phyloP scores from a whole-genome alignment of 2,797 vertebrate genomes.

The Catostomus latipinnis region DNA sequence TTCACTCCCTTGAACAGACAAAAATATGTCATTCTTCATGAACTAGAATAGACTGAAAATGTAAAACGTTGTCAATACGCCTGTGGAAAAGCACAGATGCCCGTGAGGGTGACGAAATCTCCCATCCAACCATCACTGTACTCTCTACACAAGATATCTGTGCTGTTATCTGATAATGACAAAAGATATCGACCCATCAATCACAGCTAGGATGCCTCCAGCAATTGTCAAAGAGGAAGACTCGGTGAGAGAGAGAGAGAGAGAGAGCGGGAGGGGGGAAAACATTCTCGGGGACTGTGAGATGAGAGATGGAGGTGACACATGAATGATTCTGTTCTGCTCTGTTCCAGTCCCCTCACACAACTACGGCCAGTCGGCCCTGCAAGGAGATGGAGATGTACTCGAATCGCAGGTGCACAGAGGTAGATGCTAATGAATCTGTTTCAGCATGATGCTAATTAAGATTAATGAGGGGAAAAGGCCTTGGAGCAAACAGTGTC shows the following conservation, averaged over 20 bases:
- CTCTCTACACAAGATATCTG: slow-evolving; percentile 34
- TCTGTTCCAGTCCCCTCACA: slow-evolving; percentile 21
- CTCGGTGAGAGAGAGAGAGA: neutral
- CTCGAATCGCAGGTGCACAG: slow-evolving; percentile 70
- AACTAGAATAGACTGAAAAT: slow-evolving; percentile 18
- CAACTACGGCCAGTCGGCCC: slow-evolving; percentile 27
- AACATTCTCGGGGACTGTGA: slow-evolving; percentile 38
- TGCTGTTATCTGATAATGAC: slow-evolving; percentile 49
- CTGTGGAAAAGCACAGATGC: neutral
- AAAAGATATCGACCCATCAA: slow-evolving; percentile 49
- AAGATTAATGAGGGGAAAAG: slow-evolving; percentile 71
- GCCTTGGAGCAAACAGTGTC: slow-evolving; percentile 56
- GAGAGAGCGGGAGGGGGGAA: slow-evolving; percentile 26
- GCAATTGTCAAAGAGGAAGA: slow-evolving; percentile 42
- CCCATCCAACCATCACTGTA: slow-evolving; percentile 36
- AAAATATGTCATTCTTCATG: neutral
- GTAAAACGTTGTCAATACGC: slow-evolving; percentile 27
- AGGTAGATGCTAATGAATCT: slow-evolving; percentile 70
- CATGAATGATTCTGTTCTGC: slow-evolving; percentile 44
- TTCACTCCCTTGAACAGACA: too few relatives aligned
- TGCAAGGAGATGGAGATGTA: slow-evolving; percentile 64
- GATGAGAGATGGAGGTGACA: slow-evolving; percentile 48
- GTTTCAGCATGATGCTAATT: slow-evolving; percentile 74
- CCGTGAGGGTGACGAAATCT: slow-evolving; percentile 27
- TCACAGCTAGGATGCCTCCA: slow-evolving; percentile 41